A percentile compares a stretch with the other conserved stretches of the same genome.
These are phyloP conservation scores for Athetis lepigone DNA, from an alignment of 2,888 invertebrate genomes.

Conservation along the genomic window DNA sequence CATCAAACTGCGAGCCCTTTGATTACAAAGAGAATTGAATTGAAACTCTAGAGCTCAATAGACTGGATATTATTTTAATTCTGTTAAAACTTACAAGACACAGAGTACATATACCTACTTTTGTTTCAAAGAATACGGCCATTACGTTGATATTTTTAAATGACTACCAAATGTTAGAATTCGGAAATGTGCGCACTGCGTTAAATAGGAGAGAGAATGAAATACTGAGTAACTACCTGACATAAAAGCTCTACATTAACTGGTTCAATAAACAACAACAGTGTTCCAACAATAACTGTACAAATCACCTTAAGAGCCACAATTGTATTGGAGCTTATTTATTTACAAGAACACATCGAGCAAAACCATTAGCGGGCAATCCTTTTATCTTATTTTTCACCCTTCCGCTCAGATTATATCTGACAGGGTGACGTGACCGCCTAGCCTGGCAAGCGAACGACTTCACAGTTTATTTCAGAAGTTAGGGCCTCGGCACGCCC, in stretches of 20 bases:
- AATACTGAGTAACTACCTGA: conserved; percentile 24
- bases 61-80: conserved; percentile 39
- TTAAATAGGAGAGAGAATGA: conserved; percentile 1
- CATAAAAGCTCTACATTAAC: conserved; percentile 2
- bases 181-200: conserved; percentile 7
- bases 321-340: conserved; percentile 35
- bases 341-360: conserved; percentile 41
- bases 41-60: conserved; percentile 30
- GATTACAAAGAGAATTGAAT: conserved; percentile 51
- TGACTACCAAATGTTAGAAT: conserved; percentile 6
- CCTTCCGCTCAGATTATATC: conserved; percentile 64
- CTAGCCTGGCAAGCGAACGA: conserved; percentile 60
- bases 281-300: conserved; percentile 27
- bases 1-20: conserved; percentile 45
- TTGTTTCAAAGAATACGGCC: too few relatives aligned
- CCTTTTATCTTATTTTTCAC: conserved; percentile 68
- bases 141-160: too few relatives aligned
- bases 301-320: conserved; percentile 31
- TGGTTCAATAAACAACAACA: conserved; percentile 33
- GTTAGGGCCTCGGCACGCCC: conserved; percentile 61
- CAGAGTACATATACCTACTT: conserved; percentile 33
- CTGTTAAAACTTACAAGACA: conserved; percentile 12
- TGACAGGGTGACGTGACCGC: conserved; percentile 63
- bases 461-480: conserved; percentile 71
- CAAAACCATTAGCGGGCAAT: conserved; percentile 56